These are phyloP conservation scores for Salvelinus namaycush DNA, from an alignment of 2,113 vertebrate genomes.

Conservation along the genomic window DNA sequence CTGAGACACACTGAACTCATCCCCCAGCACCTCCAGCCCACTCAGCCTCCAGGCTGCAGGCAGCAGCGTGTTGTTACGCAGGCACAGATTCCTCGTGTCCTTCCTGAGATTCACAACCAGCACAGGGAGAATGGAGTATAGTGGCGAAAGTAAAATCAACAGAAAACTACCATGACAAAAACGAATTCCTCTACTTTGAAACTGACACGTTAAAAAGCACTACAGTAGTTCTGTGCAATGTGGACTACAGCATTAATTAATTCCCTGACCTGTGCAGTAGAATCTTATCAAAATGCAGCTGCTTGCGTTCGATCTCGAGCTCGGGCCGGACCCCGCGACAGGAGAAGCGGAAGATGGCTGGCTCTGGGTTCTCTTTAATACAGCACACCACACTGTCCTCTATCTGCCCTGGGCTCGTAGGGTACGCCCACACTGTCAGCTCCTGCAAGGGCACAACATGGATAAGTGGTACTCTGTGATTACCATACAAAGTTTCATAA, in stretches of 20 bases:
- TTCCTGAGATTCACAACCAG: slow-evolving; percentile 60
- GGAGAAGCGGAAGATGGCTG: slow-evolving; percentile 73
- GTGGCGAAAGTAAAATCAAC: background rate
- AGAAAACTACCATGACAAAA: background rate
- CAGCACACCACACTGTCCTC: slow-evolving; percentile 86
- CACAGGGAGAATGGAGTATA: background rate
- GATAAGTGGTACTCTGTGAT: background rate
- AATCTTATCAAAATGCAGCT: slow-evolving; percentile 80
- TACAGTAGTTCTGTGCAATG: background rate
- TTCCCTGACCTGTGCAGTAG: slow-evolving; percentile 80
- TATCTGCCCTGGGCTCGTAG: slow-evolving; percentile 77
- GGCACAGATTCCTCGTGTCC: slow-evolving; percentile 66
- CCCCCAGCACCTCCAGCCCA: slow-evolving; percentile 80
- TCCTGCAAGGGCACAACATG: slow-evolving; percentile 59
- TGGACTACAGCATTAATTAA: slow-evolving; percentile 6
- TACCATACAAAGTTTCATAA: too few relatives aligned
- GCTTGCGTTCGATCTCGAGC: slow-evolving; percentile 79
- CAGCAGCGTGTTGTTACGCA: slow-evolving; percentile 77
- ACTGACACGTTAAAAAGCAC: too few relatives aligned
- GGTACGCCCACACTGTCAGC: slow-evolving; percentile 86
- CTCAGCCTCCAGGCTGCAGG: slow-evolving; percentile 81
- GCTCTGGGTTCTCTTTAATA: slow-evolving; percentile 83
- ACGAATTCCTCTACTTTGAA: background rate
- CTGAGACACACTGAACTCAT: slow-evolving; percentile 77
- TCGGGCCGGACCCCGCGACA: slow-evolving; percentile 85